Percentiles rank a stretch among this genome's conserved stretches.
Evolutionary conservation across 2,113 vertebrate species (phyloP).

Genomic region (Pterocles gutturalis): DNA sequence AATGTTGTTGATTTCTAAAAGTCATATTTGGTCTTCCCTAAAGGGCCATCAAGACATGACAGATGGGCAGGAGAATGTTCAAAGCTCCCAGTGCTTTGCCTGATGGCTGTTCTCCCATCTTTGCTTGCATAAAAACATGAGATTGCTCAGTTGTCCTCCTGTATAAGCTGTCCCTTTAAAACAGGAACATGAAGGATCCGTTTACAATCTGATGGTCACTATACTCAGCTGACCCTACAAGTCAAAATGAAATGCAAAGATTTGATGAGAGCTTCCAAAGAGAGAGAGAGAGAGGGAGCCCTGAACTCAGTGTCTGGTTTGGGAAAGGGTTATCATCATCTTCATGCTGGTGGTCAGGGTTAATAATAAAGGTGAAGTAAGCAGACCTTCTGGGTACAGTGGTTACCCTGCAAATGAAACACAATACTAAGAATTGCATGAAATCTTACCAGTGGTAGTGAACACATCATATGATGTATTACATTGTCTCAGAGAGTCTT

Average conservation of each 20-base stretch:
- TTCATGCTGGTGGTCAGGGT: background rate
- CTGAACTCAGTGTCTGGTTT: background rate
- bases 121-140: background rate
- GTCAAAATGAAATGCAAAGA: background rate
- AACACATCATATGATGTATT: fast-evolving
- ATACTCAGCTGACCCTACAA: background rate
- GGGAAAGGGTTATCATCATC: background rate
- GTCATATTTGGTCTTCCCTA: background rate
- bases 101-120: background rate
- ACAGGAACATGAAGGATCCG: background rate
- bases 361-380: background rate
- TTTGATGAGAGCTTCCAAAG: background rate
- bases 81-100: background rate
- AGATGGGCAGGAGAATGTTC: background rate
- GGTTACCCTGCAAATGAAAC: background rate
- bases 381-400: background rate
- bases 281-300: background rate
- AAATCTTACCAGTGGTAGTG: background rate
- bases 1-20: background rate
- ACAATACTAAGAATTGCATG: background rate
- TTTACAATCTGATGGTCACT: background rate
- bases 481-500: background rate
- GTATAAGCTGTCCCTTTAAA: background rate
- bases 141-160: background rate
- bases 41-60: background rate